phyloP scores from a whole-genome alignment of 2,113 vertebrate species.

The Brienomyrus longianalis region DNA sequence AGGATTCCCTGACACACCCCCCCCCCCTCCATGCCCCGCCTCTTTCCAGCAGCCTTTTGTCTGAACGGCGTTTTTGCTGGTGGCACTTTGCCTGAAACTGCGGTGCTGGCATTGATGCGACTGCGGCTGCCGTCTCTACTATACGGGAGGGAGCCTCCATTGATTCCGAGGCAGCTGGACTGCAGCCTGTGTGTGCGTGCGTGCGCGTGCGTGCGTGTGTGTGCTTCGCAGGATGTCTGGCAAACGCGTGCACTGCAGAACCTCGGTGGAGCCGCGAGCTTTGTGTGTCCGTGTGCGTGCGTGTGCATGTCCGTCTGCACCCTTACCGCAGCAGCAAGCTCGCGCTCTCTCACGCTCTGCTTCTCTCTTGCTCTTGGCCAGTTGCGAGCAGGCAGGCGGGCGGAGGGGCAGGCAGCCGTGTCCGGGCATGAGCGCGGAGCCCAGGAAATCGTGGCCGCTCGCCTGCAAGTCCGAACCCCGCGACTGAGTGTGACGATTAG shows the following conservation, averaged over 20 bases:
- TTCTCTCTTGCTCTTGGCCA: background rate
- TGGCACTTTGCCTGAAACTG: background rate
- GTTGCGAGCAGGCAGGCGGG: background rate
- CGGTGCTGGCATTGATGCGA: conserved; percentile 45
- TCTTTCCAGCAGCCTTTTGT: conserved; percentile 4
- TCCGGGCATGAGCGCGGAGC: background rate
- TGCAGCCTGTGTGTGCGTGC: conserved; percentile 43
- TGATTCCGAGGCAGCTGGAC: conserved; percentile 53
- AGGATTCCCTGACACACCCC: background rate
- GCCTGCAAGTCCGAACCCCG: background rate
- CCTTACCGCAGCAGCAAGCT: background rate
- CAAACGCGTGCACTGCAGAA: conserved; percentile 45
- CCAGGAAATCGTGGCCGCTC: background rate
- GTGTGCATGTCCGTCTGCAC: background rate
- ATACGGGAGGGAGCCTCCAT: conserved; percentile 35
- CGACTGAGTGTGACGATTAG: background rate
- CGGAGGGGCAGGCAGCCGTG: background rate
- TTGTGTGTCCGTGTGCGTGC: conserved; percentile 21
- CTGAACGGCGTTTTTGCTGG: background rate
- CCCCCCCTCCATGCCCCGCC: background rate
- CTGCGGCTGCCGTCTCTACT: conserved; percentile 44
- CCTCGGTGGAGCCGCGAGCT: conserved; percentile 16
- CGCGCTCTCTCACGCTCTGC: background rate
- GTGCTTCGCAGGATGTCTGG: conserved; percentile 35
- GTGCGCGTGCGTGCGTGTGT: conserved; percentile 19